These are phyloP conservation scores for Peromyscus polionotus DNA, from an alignment of 2,113 vertebrate species.

Conservation along the genomic window DNA sequence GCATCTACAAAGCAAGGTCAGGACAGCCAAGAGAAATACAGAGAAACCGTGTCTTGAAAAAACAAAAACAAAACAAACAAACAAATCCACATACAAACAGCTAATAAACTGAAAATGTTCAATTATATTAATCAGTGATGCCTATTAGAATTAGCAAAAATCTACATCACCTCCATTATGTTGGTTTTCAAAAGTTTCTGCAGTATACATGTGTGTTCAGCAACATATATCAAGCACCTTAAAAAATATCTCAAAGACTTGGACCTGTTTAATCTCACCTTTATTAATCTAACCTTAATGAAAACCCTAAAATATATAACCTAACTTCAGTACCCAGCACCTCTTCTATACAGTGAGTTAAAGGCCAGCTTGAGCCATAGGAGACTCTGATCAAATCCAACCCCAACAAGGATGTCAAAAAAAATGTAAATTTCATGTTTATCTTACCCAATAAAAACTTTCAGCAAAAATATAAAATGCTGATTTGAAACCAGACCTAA, in stretches of 20 bases:
- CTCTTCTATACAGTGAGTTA: neutral
- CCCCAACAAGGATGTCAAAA: neutral
- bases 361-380: neutral
- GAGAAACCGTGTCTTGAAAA: too few relatives aligned
- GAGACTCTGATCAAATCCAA: neutral
- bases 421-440: neutral
- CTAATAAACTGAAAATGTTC: conserved; percentile 41
- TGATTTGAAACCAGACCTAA: conserved; percentile 17
- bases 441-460: neutral
- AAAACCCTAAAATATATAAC: neutral
- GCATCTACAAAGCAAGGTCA: too few relatives aligned
- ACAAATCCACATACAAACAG: neutral
- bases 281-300: neutral
- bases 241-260: neutral
- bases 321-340: neutral
- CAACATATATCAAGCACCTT: neutral
- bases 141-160: neutral
- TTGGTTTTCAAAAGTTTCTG: neutral
- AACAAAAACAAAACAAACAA: neutral
- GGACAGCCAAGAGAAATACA: too few relatives aligned
- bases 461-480: neutral
- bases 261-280: neutral
- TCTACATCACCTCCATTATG: neutral
- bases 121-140: neutral
- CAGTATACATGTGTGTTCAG: neutral